Evolutionary conservation across 2,888 invertebrate genomes (phyloP).

Genomic region (Catocala fraxini): DNA sequence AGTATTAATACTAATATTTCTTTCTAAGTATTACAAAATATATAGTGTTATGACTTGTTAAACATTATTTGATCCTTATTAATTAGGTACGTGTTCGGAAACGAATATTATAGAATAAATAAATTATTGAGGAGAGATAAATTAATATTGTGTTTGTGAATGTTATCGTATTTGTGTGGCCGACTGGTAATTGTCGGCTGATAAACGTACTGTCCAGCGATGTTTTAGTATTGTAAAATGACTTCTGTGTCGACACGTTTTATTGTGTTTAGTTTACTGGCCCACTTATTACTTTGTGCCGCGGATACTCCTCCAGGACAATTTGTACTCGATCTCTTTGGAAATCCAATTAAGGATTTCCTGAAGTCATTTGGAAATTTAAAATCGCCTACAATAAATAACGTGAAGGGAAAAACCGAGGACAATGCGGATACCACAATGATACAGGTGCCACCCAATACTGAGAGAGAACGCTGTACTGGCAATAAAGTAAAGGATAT

Average conservation of each 20-base stretch:
- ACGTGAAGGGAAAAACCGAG: conserved; percentile 19
- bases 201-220: conserved; percentile 63
- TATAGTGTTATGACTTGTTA: background rate
- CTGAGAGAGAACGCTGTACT: conserved; percentile 53
- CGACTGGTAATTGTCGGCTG: conserved; percentile 55
- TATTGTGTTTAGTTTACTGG: conserved; percentile 67
- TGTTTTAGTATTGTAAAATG: conserved; percentile 73
- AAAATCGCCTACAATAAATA: conserved; percentile 21
- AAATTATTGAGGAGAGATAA: conserved; percentile 38
- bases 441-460: conserved; percentile 75
- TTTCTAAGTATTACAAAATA: background rate
- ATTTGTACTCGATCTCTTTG: conserved; percentile 69
- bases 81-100: conserved; percentile 18
- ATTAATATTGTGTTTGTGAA: conserved; percentile 35
- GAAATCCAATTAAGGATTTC: conserved; percentile 75
- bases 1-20: too few relatives aligned
- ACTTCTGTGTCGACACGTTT: conserved; percentile 70
- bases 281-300: conserved; percentile 63
- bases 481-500: conserved; percentile 61
- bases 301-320: conserved; percentile 60
- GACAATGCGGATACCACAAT: conserved; percentile 51
- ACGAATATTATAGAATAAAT: conserved; percentile 19
- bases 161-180: conserved; percentile 52
- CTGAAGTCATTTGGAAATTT: conserved; percentile 38
- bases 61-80: conserved; percentile 20